Evolutionary conservation across 2,113 vertebrate species (phyloP).

Genomic region (Dicerorhinus sumatrensis): DNA sequence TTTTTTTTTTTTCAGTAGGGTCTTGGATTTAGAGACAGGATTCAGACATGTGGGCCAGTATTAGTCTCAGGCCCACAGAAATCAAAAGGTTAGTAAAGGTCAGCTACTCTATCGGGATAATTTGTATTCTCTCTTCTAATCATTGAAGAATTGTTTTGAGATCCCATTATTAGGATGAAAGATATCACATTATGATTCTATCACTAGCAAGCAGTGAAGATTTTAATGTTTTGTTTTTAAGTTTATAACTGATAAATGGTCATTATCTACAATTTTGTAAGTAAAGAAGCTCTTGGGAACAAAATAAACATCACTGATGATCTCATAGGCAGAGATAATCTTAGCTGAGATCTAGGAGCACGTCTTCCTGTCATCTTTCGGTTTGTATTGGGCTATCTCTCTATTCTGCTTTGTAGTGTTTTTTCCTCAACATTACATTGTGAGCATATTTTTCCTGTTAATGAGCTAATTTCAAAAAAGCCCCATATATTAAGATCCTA

Average conservation of each 20-base stretch:
- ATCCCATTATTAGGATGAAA: not conserved
- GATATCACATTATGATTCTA: not conserved
- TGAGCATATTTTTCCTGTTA: not conserved
- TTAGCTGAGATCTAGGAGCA: not conserved
- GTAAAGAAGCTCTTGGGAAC: not conserved
- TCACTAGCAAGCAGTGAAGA: not conserved
- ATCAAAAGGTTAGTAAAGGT: slow-evolving; percentile 44
- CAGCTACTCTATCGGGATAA: not conserved
- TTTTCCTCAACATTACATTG: not conserved
- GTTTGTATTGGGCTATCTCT: not conserved
- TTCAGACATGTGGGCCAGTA: not conserved
- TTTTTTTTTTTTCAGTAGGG: not conserved
- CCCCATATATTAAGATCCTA: not conserved
- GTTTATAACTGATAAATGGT: not conserved
- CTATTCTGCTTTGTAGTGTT: not conserved
- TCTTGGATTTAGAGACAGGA: not conserved
- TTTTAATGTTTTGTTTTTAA: not conserved
- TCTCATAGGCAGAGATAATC: not conserved
- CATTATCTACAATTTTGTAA: not conserved
- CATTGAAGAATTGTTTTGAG: not conserved
- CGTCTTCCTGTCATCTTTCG: not conserved
- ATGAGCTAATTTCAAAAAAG: not conserved
- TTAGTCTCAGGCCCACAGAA: not conserved
- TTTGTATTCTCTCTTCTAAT: not conserved
- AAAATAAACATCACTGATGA: not conserved